Evolutionary conservation across 2,113 vertebrate species (phyloP).

Genomic region (Podarcis raffonei): DNA sequence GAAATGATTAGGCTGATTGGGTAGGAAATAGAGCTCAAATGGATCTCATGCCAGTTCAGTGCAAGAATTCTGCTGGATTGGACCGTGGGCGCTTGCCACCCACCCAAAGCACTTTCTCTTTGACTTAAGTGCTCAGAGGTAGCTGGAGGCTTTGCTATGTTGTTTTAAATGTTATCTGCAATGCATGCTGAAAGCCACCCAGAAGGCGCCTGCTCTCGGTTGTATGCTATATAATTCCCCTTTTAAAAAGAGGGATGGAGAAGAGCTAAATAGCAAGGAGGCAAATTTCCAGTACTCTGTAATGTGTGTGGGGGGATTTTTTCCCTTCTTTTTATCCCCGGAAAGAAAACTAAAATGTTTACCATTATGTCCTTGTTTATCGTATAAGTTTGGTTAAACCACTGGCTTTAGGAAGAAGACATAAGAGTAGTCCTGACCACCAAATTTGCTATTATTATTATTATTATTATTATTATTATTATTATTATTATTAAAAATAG

Average conservation of each 20-base stretch:
- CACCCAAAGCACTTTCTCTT: neutral
- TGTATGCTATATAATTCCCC: neutral
- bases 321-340: neutral
- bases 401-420: neutral
- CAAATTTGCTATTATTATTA: neutral
- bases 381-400: neutral
- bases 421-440: neutral
- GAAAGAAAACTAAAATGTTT: neutral
- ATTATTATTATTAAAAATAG: too few relatives aligned
- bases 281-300: neutral
- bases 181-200: neutral
- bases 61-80: neutral
- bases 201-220: neutral
- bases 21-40: neutral
- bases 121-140: neutral
- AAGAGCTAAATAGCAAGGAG: neutral
- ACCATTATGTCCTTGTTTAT: neutral
- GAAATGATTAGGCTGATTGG: neutral
- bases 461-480: too few relatives aligned
- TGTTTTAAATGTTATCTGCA: neutral
- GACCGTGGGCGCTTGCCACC: neutral
- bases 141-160: too few relatives aligned
- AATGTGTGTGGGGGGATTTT: neutral
- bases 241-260: neutral
- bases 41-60: neutral